Evolutionary conservation across 2,797 vertebrate genomes (phyloP), one percentile per base, ranked within the genome.

Genomic region (Xiphorhynchus erythropygius): DNA sequence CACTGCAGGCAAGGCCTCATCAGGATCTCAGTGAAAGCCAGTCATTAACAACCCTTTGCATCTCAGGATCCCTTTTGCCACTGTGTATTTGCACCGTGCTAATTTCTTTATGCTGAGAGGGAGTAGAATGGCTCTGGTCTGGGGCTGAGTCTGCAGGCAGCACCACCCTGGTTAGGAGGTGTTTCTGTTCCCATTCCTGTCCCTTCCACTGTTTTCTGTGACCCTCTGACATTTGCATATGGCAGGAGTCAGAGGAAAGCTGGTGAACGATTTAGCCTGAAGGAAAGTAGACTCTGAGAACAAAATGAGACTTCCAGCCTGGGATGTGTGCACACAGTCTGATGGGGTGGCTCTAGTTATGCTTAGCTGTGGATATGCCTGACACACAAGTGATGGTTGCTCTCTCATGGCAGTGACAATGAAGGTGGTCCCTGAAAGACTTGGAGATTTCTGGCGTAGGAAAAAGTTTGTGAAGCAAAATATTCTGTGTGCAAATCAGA

Each of bases 261-360:
- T 17, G 9, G 33, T 84, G 81, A 77, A 63, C 80, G 83, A 86
- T 96, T 81, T 92, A 73, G 77, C 90, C 79, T 67, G 89, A 47
- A 92, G 84, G 84, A 70, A 86, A 82, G 75, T 11, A 75, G 52
- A 35, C n/a, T 80, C 35, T 71, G 83, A 22, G 59, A 56, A 62
- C 41, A 70, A 91, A 87, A 83, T 35, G 49, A 55, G 56, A 33
- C 59, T 64, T 78, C 69, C 59, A 63, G 22, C 87, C 35, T 80
- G 64, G 74, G 32, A 28, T 89, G 2, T 65, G 7, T 42, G 64
- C 57, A 75, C 24, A 16, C 42, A 63, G 67, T 50, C 33, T 89
- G 63, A 50, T 46, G 37, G 18, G 37, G 14, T 44, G 74, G 53
- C 32, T 90, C 6, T 62, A 17, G 55, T 33, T 44, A 3, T 47